Evolutionary conservation across 2,888 invertebrate species (phyloP).

Genomic region (Ennomos fuscantarius): DNA sequence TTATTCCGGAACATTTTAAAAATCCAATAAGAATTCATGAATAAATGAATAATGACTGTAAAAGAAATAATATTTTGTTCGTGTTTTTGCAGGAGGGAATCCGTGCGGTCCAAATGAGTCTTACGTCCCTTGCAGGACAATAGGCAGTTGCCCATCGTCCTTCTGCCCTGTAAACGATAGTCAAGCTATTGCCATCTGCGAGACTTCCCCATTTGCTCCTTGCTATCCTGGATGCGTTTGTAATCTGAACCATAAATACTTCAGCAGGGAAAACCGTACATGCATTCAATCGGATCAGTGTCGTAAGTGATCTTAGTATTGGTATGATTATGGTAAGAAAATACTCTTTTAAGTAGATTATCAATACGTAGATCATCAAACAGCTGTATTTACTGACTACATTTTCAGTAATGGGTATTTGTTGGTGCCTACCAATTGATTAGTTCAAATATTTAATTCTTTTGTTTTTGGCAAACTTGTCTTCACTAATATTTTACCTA

Average conservation of each 20-base stretch:
- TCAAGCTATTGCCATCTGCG: constrained; percentile 38
- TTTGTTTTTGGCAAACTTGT: no score
- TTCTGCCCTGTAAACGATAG: constrained; percentile 53
- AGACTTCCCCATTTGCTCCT: constrained; percentile 35
- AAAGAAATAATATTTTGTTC: background rate
- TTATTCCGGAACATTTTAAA: no score
- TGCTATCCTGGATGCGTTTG: constrained; percentile 55
- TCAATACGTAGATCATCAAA: no score
- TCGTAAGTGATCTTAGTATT: constrained; percentile 46
- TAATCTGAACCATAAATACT: constrained; percentile 43
- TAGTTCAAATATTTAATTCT: no score
- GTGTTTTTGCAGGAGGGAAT: constrained; percentile 44
- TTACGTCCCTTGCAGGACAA: constrained; percentile 41
- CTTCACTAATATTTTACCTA: no score
- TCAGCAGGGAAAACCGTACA: constrained; percentile 39
- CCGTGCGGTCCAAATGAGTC: constrained; percentile 49
- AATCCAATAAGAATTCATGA: no score
- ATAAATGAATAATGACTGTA: no score
- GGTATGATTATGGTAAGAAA: no score
- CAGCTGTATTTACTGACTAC: no score
- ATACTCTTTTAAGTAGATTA: no score
- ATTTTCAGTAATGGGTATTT: no score
- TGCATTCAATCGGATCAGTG: constrained; percentile 50
- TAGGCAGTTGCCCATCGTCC: constrained; percentile 34
- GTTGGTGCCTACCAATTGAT: no score